These are phyloP conservation scores for Hepsetus odoe DNA, from an alignment of 2,113 vertebrate species.

Conservation along the genomic window DNA sequence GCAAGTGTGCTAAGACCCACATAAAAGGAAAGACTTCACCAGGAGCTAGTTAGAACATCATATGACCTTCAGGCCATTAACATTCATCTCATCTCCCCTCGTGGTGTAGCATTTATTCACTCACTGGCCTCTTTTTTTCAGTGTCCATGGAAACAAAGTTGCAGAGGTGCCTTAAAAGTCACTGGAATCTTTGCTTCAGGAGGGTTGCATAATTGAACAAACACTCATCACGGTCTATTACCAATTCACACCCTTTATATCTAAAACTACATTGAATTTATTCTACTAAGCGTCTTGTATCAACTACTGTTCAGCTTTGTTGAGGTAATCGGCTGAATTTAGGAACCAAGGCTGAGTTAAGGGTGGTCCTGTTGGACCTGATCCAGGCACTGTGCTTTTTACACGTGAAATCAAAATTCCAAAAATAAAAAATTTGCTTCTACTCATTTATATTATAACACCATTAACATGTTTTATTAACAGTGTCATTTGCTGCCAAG, in stretches of 20 bases:
- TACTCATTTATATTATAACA: not conserved
- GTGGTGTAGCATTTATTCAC: conserved; percentile 25
- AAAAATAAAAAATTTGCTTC: no score
- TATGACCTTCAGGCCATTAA: conserved; percentile 33
- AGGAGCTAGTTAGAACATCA: not conserved
- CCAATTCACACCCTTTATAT: conserved; percentile 35
- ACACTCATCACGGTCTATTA: conserved; percentile 46
- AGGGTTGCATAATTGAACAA: conserved; percentile 48
- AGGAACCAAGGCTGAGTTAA: not conserved
- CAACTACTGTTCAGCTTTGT: conserved; percentile 7
- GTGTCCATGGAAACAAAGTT: conserved; percentile 42
- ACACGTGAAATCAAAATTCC: no score
- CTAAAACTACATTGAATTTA: conserved; percentile 46
- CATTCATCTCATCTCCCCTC: conserved; percentile 31
- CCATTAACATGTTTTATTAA: not conserved
- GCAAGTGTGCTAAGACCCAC: not conserved
- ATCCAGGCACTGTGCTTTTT: not conserved
- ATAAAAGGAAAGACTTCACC: conserved; percentile 15
- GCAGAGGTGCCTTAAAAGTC: conserved; percentile 4
- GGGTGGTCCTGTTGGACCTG: not conserved
- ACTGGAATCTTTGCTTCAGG: conserved; percentile 20
- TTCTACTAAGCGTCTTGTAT: conserved; percentile 34
- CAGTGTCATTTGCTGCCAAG: no score
- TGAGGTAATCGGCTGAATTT: not conserved
- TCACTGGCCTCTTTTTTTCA: conserved; percentile 8